Evolutionary conservation across 2,113 vertebrate genomes (phyloP), one percentile per base, ranked within the genome.

Genomic region (Bostrychus sinensis): DNA sequence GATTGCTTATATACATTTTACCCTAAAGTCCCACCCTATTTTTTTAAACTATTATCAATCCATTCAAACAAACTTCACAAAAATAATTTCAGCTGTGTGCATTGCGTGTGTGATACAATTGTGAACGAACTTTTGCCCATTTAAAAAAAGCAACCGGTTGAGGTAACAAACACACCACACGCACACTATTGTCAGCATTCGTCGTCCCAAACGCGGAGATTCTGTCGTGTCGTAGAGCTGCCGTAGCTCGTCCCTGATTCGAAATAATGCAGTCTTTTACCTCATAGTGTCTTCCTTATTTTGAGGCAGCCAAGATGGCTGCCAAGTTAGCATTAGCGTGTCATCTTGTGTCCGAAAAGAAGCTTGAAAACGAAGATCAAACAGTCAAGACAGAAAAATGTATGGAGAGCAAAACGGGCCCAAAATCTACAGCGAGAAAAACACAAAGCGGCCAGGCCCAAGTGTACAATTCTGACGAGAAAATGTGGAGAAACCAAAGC

Each of bases 191-290:
- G 54, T 78, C 75, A 83, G 77, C 81, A 75, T 85, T 61, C 83
- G 76, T 19, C 56, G 80, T 64, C 67, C 72, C 45, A 12, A 48
- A 48, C n/a, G n/a, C n/a, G n/a, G 80, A 78, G 66, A 20, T 14
- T 73, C 77, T 69, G 60, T 28, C 42, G 75, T 72, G 80, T 76
- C 55, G 20, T 65, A 22, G 83, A 87, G 87, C 81, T 53, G 53
- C 7, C 39, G 57, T 64, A 80, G 83, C 81, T 83, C 85, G 53
- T 89, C 88, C 84, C 88, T 89, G 88, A 89, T 85, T 86, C 67
- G 70, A 83, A 75, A 77, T n/a, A 70, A 81, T 82, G 68, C 67
- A 76, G 72, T 83, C 74, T 70, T 71, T 77, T 43, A 81, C 75
- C 70, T 78, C 71, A 70, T 71, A 37, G 3, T 0, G 36, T 42